Base-by-base conservation (phyloP, 2,113 vertebrate genomes). In the Puntigrus tetrazona region DNA sequence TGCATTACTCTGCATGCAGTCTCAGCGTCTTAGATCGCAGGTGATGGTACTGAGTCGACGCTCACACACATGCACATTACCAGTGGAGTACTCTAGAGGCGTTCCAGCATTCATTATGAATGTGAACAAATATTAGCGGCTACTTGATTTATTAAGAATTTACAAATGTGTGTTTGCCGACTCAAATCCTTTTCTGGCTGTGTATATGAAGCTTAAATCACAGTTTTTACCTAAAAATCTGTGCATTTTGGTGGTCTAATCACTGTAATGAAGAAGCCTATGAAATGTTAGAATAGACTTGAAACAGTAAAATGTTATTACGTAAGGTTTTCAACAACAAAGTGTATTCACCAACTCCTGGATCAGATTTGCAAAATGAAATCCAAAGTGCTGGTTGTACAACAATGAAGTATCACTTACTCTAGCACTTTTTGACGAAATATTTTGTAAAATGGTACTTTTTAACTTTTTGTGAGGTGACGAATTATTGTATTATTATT, bases 81-180 rank as follows among this genome's bases (percentile, higher is more conserved):
- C 22, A 0, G 4, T 27, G 27, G 16, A 50, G 27, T 27, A 50
- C 14, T 13, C 0, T 29, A 22, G 18, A 31, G 74, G 22, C 69
- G 34, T 55, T 34, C 25, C 27, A 34, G 18, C 27, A 31, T 77
- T 77, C 75, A 77, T 77, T 77, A 55, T 77, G 7, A 77, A 77
- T 31, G 25, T 20, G 16, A 34, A 22, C 73, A 76, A 22, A 77
- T 34, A 41, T 5, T 6, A 31, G 7, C 27, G 7, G 13, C 5
- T 4, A 7, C 5, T 11, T 76, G 47, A 76, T 76, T n/a, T 76
- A 77, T 34, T 50, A 11, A 55, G 3, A 9, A 36, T 50, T 36
- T n/a, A 22, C 18, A 57, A 36, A 76, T 22, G 38, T 31, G 11
- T 72, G 31, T 27, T 25, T 2, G n/a, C 9, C 41, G 34, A 72